Evolutionary conservation across 1,140 invertebrate genomes (phyloP).

Genomic region (Drosophila parabipectinata): DNA sequence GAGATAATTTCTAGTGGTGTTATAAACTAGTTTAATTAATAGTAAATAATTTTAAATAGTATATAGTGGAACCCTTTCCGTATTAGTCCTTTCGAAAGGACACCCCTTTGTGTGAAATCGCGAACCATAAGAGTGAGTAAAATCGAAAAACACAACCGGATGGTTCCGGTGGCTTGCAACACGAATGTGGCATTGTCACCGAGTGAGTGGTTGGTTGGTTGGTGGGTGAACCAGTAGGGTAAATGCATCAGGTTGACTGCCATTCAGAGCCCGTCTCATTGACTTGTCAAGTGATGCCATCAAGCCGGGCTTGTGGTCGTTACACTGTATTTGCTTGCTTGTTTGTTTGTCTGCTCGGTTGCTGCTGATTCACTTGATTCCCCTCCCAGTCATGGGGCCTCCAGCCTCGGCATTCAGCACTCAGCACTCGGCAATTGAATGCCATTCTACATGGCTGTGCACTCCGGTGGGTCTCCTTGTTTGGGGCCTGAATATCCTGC

Average conservation of each 20-base stretch:
- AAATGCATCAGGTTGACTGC: slow-evolving; percentile 22
- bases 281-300: slow-evolving; percentile 56
- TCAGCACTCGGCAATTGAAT: slow-evolving; percentile 37
- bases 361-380: slow-evolving; percentile 50
- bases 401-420: neutral
- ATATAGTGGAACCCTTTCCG: neutral
- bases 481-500: neutral
- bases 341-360: slow-evolving; percentile 44
- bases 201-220: slow-evolving; percentile 9
- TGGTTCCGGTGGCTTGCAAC: slow-evolving; percentile 9
- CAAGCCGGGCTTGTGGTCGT: slow-evolving; percentile 48
- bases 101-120: neutral
- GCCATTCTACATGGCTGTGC: slow-evolving; percentile 30
- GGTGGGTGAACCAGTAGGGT: slow-evolving; percentile 7
- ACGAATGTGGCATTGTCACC: neutral
- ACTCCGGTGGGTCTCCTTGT: slow-evolving; percentile 15
- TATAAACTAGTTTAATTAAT: neutral
- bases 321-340: slow-evolving; percentile 40
- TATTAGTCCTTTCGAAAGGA: neutral
- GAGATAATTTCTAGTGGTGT: neutral
- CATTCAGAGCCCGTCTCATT: slow-evolving; percentile 41
- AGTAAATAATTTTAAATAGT: neutral
- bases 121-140: slow-evolving; percentile 2
- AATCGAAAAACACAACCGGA: slow-evolving; percentile 19
- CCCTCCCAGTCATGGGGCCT: neutral